A percentile compares a stretch with the other conserved stretches of the same genome.
phyloP scores from a whole-genome alignment of 2,888 invertebrate genomes.

The Drosophila tanythrix region DNA sequence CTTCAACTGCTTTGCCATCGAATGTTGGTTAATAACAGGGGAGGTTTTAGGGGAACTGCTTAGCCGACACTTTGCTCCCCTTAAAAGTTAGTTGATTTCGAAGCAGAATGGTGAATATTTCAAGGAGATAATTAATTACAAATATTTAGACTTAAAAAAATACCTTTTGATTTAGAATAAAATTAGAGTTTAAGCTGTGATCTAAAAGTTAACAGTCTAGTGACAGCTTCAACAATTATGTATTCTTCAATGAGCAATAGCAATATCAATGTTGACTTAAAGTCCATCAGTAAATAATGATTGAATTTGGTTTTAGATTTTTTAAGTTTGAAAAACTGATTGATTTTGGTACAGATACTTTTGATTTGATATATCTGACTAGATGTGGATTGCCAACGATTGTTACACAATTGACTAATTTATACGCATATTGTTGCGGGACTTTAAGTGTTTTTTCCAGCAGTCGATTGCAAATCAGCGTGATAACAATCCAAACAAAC shows the following conservation, averaged over 20 bases:
- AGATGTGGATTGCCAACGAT: not conserved
- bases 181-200: not conserved
- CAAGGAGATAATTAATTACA: not conserved
- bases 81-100: not conserved
- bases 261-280: not conserved
- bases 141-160: not conserved
- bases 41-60: conserved; percentile 12
- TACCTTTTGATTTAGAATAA: not conserved
- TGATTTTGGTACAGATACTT: not conserved
- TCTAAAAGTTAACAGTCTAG: not conserved
- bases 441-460: not conserved
- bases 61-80: conserved; percentile 6
- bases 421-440: not conserved
- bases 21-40: not conserved
- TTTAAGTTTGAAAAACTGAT: not conserved
- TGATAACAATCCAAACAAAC: conserved; percentile 31
- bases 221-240: not conserved
- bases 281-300: not conserved
- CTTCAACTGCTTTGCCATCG: not conserved
- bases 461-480: conserved; percentile 9
- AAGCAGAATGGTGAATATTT: not conserved
- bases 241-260: not conserved
- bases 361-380: not conserved
- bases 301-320: accelerated
- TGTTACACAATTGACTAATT: not conserved